Base-by-base conservation (phyloP, 2,797 vertebrate species). In the Cheirogaleus major region DNA sequence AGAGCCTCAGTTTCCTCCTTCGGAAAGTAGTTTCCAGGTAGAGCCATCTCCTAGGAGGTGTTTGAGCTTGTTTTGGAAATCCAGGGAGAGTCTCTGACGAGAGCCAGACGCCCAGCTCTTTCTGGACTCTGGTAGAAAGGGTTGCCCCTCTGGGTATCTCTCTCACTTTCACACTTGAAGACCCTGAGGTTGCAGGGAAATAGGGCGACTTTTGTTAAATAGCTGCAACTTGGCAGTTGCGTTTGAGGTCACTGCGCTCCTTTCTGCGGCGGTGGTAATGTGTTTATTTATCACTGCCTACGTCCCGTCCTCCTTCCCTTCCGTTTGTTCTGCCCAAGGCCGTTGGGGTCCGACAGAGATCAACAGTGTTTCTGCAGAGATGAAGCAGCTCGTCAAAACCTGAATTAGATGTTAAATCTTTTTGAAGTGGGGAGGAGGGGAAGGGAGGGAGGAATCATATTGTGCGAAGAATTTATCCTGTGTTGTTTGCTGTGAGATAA, bases 351-450 rank as follows among this genome's bases (percentile, higher is more conserved):
- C 94, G 96, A 98, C 98, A 99, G 99, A 99, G 99, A 99, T 99
- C 99, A 99, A 99, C 99, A 98, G 98, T 98, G 98, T 98, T 99
- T 99, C 98, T 97, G 96, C 98, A 96, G 99, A 99, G 99, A 99
- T 99, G 99, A 99, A 99, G 98, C 98, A 98, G 99, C 99, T 99
- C 99, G 98, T 99, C 99, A 99, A 98, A 99, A 98, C 98, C 98
- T 99, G 99, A 99, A 99, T 99, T 99, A 99, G 99, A 99, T 99
- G 99, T 99, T 99, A 99, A 99, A 99, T 99, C 99, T 99, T 99
- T 99, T 98, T 99, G 99, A 99, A 98, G 98, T 98, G 84, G 98
- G 98, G 98, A 97, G 98, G 98, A 98, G 98, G 98, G 97, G 98
- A 97, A 97, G 97, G 98, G 97, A 97, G 94, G 98, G 95, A 98